Evolutionary conservation across 2,888 invertebrate species (phyloP).

Genomic region (Mimas tiliae): DNA sequence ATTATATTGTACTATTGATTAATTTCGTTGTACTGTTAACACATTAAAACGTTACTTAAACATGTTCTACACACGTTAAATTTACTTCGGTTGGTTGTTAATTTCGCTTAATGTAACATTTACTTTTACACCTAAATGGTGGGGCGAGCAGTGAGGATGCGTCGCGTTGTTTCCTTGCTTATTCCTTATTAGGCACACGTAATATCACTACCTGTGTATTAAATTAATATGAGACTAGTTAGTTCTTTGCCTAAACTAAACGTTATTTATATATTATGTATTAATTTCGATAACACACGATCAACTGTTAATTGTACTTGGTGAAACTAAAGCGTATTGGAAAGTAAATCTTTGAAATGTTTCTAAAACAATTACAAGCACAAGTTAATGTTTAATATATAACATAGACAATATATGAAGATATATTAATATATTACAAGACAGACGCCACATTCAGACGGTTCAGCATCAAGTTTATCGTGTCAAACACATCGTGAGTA

Average conservation of each 20-base stretch:
- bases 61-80: background rate
- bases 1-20: constrained; percentile 36
- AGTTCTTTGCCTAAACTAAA: constrained; percentile 77
- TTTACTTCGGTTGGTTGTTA: background rate
- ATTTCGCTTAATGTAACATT: background rate
- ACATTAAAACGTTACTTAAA: background rate
- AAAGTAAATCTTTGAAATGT: constrained; percentile 62
- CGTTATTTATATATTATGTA: constrained; percentile 61
- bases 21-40: constrained; percentile 47
- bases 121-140: background rate
- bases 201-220: constrained; percentile 77
- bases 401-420: constrained; percentile 15
- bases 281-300: constrained; percentile 55
- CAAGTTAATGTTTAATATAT: constrained; percentile 16
- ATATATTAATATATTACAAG: constrained; percentile 37
- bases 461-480: constrained; percentile 33
- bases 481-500: constrained; percentile 51
- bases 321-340: constrained; percentile 76
- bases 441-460: constrained; percentile 36
- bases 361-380: constrained; percentile 33
- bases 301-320: constrained; percentile 77
- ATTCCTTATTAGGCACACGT: constrained; percentile 75
- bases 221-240: constrained; percentile 83
- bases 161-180: constrained; percentile 37
- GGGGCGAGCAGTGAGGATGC: background rate